Conservation (phyloP, 2,113 vertebrate genomes). For the Semnornis frantzii region DNA sequence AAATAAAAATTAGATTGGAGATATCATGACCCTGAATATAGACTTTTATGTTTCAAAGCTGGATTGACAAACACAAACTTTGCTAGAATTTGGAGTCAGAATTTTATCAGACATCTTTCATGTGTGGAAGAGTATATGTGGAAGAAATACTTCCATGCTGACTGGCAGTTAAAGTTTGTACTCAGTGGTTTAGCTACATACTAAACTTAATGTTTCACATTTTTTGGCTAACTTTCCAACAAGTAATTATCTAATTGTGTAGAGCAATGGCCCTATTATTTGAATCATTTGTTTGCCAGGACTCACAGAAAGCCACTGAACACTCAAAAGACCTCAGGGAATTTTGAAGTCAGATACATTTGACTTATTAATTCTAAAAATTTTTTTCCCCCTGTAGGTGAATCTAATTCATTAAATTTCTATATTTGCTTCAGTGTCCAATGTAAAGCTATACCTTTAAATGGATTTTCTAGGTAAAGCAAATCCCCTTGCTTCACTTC, state of each 20-base stretch:
- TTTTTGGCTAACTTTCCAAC: neutral
- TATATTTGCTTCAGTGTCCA: rapidly evolving
- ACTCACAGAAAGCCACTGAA: neutral
- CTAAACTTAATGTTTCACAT: neutral
- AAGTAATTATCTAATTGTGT: neutral
- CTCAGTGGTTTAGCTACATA: neutral
- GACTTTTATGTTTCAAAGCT: neutral
- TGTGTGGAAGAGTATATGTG: neutral
- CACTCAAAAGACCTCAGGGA: neutral
- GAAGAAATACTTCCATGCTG: neutral
- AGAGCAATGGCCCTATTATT: neutral
- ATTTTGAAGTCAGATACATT: neutral
- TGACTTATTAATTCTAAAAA: neutral
- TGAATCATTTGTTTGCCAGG: neutral
- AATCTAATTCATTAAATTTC: neutral
- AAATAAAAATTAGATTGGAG: neutral
- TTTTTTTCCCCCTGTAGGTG: neutral
- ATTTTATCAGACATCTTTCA: neutral
- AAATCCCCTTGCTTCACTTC: neutral
- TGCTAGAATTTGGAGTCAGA: neutral
- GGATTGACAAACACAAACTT: neutral
- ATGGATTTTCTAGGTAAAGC: neutral
- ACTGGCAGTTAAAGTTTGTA: neutral
- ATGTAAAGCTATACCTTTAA: neutral
- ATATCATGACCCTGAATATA: neutral